Percentiles rank a stretch among this genome's conserved stretches.
Evolutionary conservation across 1,140 invertebrate genomes (phyloP).

Genomic region (Nixonia krombeini): DNA sequence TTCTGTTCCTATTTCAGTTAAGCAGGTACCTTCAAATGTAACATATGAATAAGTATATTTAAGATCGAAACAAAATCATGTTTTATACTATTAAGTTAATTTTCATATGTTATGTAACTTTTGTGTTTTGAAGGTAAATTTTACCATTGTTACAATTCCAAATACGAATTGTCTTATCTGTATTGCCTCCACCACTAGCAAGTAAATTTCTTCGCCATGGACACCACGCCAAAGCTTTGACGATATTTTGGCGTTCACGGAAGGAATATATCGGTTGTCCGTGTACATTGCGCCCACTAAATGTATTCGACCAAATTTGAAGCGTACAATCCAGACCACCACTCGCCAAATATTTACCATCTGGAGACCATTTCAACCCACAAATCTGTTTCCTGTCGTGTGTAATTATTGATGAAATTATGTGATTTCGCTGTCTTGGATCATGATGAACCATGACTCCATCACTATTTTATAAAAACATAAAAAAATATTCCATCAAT

Average conservation of each 20-base stretch:
- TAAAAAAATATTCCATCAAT: too few species aligned
- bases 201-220: slow-evolving; percentile 93
- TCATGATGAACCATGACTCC: slow-evolving; percentile 96
- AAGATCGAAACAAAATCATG: too few species aligned
- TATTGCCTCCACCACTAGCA: slow-evolving; percentile 96
- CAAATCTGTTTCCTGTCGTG: slow-evolving; percentile 96
- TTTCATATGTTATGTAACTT: slow-evolving; percentile 14
- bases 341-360: slow-evolving; percentile 92
- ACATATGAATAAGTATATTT: slow-evolving; percentile 10
- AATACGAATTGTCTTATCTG: slow-evolving; percentile 89
- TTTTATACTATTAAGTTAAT: slow-evolving; percentile 6
- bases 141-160: slow-evolving; percentile 90
- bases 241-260: slow-evolving; percentile 87
- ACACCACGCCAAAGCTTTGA: slow-evolving; percentile 95
- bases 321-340: slow-evolving; percentile 97
- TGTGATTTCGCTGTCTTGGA: slow-evolving; percentile 89
- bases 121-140: too few species aligned
- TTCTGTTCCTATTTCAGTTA: slow-evolving; percentile 91
- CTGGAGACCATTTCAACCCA: slow-evolving; percentile 95
- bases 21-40: slow-evolving; percentile 76
- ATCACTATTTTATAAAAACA: too few species aligned
- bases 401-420: slow-evolving; percentile 80
- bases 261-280: slow-evolving; percentile 79
- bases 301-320: slow-evolving; percentile 86
- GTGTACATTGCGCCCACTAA: slow-evolving; percentile 75